phyloP scores from a whole-genome alignment of 2,888 invertebrate species.

The Anthrax anthrax region DNA sequence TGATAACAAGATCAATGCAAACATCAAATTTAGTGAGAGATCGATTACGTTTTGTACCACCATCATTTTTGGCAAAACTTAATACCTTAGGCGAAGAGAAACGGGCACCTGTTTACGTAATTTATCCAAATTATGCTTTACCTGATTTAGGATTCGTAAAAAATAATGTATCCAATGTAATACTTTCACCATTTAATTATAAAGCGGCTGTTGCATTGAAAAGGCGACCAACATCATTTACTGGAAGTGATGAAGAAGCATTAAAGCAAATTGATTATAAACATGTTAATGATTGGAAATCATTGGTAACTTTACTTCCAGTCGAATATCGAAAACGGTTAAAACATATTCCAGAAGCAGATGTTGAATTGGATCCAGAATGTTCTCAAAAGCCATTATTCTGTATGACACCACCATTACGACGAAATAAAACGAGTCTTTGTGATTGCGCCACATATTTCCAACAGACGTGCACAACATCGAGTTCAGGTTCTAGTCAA shows the following conservation, averaged over 20 bases:
- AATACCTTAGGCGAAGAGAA: constrained; percentile 44
- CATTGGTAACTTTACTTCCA: constrained; percentile 75
- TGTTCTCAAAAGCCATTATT: constrained; percentile 42
- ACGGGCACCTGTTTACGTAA: constrained; percentile 69
- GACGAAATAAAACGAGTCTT: constrained; percentile 39
- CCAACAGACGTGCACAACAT: constrained; percentile 15
- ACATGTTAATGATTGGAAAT: constrained; percentile 89
- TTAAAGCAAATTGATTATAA: constrained; percentile 65
- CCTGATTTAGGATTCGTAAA: constrained; percentile 75
- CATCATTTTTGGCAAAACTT: constrained; percentile 54
- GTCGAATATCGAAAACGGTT: constrained; percentile 66
- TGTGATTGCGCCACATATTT: constrained; percentile 32
- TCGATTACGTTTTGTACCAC: constrained; percentile 47
- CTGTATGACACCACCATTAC: constrained; percentile 42
- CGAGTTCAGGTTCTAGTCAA: constrained; percentile 43
- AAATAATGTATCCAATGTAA: constrained; percentile 42
- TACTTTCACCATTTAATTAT: constrained; percentile 45
- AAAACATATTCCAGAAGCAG: constrained; percentile 61
- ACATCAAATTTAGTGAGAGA: constrained; percentile 44
- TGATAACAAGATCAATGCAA: constrained; percentile 61
- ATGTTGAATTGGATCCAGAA: constrained; percentile 35
- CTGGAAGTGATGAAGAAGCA: constrained; percentile 61
- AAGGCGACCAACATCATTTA: constrained; percentile 58
- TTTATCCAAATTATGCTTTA: constrained; percentile 81
- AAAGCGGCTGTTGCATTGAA: constrained; percentile 45